phyloP scores from a whole-genome alignment of 1,140 invertebrate genomes.

The Sitophilus oryzae region DNA sequence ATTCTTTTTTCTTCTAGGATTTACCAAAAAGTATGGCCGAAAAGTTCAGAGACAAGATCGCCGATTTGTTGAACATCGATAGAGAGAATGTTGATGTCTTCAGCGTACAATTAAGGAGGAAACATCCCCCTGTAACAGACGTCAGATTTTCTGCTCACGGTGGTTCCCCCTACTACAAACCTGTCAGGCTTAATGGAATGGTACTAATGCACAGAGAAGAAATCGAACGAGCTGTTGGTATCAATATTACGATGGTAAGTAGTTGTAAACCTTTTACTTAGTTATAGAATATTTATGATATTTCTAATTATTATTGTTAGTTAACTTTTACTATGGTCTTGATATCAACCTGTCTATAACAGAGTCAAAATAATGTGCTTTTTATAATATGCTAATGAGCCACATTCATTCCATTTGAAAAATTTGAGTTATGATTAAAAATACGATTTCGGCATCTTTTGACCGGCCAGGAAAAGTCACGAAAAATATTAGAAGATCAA shows the following conservation, averaged over 20 bases:
- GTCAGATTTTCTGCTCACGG: slow-evolving; percentile 92
- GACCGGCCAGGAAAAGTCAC: too few relatives aligned
- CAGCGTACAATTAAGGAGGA: slow-evolving; percentile 81
- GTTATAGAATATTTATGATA: too few relatives aligned
- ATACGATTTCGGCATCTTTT: too few relatives aligned
- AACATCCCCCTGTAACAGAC: slow-evolving; percentile 85
- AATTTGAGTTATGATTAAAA: too few relatives aligned
- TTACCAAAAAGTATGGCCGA: slow-evolving; percentile 82
- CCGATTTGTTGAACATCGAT: slow-evolving; percentile 75
- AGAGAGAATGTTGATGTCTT: slow-evolving; percentile 92
- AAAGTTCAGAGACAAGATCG: slow-evolving; percentile 79
- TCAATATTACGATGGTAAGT: slow-evolving; percentile 90
- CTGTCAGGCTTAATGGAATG: slow-evolving; percentile 88
- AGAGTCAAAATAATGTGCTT: too few relatives aligned
- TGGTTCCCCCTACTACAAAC: slow-evolving; percentile 92
- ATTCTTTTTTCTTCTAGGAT: slow-evolving; percentile 51
- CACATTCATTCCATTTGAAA: too few relatives aligned
- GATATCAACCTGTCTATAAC: too few relatives aligned
- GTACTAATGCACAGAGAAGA: slow-evolving; percentile 89
- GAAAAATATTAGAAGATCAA: too few relatives aligned
- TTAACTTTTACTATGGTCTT: too few relatives aligned
- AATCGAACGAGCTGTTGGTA: slow-evolving; percentile 88
- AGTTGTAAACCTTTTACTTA: too few relatives aligned
- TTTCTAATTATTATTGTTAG: too few relatives aligned
- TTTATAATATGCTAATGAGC: too few relatives aligned